Conservation (phyloP, 1,140 invertebrate species). For the Chionoecetes opilio region DNA sequence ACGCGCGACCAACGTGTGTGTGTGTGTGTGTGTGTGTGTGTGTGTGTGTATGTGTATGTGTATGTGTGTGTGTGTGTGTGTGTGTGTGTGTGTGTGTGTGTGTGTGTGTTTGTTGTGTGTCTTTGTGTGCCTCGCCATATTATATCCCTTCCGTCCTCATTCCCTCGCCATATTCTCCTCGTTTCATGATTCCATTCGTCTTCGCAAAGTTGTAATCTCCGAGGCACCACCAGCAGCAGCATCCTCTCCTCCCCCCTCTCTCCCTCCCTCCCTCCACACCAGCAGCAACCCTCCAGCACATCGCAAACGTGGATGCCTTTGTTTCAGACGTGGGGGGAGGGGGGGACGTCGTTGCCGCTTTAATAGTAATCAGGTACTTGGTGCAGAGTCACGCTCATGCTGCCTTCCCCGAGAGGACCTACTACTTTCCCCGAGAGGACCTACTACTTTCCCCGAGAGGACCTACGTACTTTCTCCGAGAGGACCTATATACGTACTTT, state of each 20-base stretch:
- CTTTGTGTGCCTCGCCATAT: background rate
- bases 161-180: background rate
- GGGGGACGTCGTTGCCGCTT: background rate
- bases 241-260: background rate
- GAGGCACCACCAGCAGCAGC: background rate
- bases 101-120: background rate
- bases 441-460: too few species aligned
- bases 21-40: too few species aligned
- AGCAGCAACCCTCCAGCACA: background rate
- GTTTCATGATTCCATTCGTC: constrained; percentile 18
- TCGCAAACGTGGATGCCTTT: background rate
- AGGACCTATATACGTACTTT: too few species aligned
- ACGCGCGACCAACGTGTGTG: too few species aligned
- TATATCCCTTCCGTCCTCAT: constrained; percentile 27
- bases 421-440: too few species aligned
- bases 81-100: constrained; percentile 12
- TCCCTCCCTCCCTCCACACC: background rate
- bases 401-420: background rate
- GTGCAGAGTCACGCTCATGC: background rate
- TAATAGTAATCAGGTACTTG: background rate
- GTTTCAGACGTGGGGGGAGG: background rate
- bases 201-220: constrained; percentile 9
- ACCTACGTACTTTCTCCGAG: too few species aligned
- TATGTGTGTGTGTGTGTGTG: background rate
- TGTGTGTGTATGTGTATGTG: too few species aligned